Evolutionary conservation across 1,140 invertebrate species (phyloP).

Genomic region (Zaprionus tsacasi): DNA sequence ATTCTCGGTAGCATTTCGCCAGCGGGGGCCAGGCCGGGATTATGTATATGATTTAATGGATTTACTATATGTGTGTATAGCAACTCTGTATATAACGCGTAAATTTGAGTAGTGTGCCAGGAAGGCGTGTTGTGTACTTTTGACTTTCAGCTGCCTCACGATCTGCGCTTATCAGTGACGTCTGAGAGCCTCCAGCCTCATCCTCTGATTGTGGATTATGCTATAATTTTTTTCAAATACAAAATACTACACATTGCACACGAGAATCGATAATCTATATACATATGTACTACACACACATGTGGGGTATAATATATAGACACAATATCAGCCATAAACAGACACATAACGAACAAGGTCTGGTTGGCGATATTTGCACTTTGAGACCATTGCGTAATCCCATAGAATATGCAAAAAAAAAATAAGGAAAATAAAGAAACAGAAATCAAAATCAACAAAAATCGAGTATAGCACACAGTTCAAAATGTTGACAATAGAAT

Average conservation of each 20-base stretch:
- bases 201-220: slow-evolving; percentile 32
- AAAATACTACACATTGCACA: slow-evolving; percentile 4
- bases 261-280: background rate
- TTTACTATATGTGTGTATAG: slow-evolving; percentile 3
- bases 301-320: slow-evolving; percentile 3
- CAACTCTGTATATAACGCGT: background rate
- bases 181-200: slow-evolving; percentile 21
- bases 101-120: background rate
- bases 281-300: slow-evolving; percentile 6
- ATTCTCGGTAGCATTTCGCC: background rate
- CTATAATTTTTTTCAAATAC: background rate
- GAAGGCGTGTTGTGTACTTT: slow-evolving; percentile 56
- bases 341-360: slow-evolving; percentile 18
- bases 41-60: slow-evolving; percentile 21
- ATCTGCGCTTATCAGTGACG: slow-evolving; percentile 68
- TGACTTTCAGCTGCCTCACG: slow-evolving; percentile 57
- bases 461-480: background rate
- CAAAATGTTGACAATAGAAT: background rate
- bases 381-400: slow-evolving; percentile 15
- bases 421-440: too few species aligned
- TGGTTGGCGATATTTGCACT: slow-evolving; percentile 25
- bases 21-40: slow-evolving; percentile 11
- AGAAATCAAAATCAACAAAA: background rate
- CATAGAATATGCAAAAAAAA: background rate
- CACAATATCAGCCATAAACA: slow-evolving; percentile 10